Conservation (phyloP, 2,888 invertebrate genomes). For the Cryptus armator region DNA sequence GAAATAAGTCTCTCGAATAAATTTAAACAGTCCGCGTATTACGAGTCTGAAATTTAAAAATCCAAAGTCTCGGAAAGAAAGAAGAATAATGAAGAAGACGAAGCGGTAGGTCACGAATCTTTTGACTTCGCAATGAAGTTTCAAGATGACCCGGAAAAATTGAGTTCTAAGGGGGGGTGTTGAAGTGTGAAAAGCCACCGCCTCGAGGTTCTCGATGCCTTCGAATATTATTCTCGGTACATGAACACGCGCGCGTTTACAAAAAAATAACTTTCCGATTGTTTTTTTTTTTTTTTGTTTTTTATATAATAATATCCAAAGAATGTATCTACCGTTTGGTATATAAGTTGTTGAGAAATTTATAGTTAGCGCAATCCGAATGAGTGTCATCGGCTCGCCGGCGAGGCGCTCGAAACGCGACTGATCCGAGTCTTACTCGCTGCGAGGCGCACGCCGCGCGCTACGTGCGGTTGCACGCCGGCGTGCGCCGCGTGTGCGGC, state of each 20-base stretch:
- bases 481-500: constrained; percentile 56
- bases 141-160: constrained; percentile 33
- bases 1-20: background rate
- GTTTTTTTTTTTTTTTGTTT: background rate
- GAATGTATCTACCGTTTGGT: too few species aligned
- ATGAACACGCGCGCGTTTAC: background rate
- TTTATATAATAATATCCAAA: too few species aligned
- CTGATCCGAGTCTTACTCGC: constrained; percentile 49
- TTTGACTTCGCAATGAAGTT: constrained; percentile 26
- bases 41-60: background rate
- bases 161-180: background rate
- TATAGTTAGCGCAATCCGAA: constrained; percentile 28
- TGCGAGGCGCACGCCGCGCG: constrained; percentile 17
- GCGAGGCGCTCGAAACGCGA: constrained; percentile 68
- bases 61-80: constrained; percentile 15
- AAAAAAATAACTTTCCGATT: background rate
- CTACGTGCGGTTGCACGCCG: constrained; percentile 41
- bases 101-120: constrained; percentile 8
- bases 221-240: background rate
- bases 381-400: constrained; percentile 58
- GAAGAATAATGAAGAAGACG: background rate
- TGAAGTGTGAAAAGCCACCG: background rate
- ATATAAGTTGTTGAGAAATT: background rate
- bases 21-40: background rate
- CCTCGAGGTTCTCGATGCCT: background rate